Evolutionary conservation across 92 coral and sea anemone genomes (phyloP).

Genomic region (Porites lobata): DNA sequence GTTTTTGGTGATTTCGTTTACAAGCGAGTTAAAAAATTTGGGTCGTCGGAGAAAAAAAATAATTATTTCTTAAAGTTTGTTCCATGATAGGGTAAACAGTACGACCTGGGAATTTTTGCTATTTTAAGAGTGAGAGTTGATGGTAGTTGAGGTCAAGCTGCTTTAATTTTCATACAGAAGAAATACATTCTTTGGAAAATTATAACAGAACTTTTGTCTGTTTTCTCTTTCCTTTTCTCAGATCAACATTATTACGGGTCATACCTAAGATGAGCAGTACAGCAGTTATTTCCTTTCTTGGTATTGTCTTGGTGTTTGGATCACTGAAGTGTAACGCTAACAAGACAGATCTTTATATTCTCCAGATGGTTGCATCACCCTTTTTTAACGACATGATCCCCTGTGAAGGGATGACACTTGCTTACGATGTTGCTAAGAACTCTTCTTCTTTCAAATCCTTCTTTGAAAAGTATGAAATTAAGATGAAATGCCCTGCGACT

Average conservation of each 20-base stretch:
- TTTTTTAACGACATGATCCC: too few species aligned
- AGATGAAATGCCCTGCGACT: neutral
- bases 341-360: conserved; percentile 5
- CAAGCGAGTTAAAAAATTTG: too few species aligned
- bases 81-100: too few species aligned
- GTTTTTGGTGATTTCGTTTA: too few species aligned
- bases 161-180: neutral
- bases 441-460: conserved; percentile 9
- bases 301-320: neutral
- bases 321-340: conserved; percentile 13
- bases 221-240: neutral
- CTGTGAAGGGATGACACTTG: neutral
- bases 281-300: conserved; percentile 21
- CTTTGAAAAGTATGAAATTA: conserved; percentile 27
- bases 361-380: neutral
- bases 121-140: too few species aligned
- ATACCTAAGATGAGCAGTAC: conserved; percentile 1
- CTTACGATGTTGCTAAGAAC: conserved; percentile 14
- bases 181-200: too few species aligned
- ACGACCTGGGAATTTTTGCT: too few species aligned
- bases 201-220: neutral
- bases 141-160: neutral
- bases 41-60: too few species aligned
- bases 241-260: neutral
- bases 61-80: too few species aligned